Conservation (phyloP, 2,797 vertebrate species). For the Chloroceryle amazona region DNA sequence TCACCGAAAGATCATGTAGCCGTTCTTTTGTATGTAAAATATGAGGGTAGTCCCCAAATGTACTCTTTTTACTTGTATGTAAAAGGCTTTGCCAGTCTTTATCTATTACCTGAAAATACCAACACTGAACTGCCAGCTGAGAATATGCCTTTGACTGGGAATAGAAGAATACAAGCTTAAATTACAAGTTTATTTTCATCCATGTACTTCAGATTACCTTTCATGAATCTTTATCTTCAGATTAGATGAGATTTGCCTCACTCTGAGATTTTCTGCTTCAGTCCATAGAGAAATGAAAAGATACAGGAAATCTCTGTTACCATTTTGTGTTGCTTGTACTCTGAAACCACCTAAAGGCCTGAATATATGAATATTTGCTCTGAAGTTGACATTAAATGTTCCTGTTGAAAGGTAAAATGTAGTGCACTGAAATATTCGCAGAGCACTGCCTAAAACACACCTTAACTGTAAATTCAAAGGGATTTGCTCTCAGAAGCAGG, state of each 20-base stretch:
- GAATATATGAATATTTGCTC: slow-evolving; percentile 60
- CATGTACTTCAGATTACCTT: neutral
- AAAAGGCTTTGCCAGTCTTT: neutral
- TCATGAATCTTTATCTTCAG: slow-evolving; percentile 7
- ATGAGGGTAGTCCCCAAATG: neutral
- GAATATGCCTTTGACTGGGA: neutral
- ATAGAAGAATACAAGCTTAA: neutral
- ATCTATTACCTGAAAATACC: neutral
- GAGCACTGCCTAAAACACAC: neutral
- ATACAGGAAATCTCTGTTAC: neutral
- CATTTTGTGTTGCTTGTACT: slow-evolving; percentile 34
- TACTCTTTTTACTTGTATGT: neutral
- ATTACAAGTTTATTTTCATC: neutral
- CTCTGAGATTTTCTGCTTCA: neutral
- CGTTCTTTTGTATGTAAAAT: neutral
- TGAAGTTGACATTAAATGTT: slow-evolving; percentile 28
- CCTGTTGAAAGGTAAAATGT: slow-evolving; percentile 23
- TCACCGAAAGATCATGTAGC: neutral
- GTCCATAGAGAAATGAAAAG: neutral
- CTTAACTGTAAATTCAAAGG: neutral
- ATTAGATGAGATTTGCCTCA: neutral
- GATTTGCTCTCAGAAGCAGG: neutral
- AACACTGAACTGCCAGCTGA: neutral
- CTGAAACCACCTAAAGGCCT: slow-evolving; percentile 37
- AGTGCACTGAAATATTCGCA: slow-evolving; percentile 10